phyloP scores from a whole-genome alignment of 64 coral and sea anemone species.

The Porites australiensis region DNA sequence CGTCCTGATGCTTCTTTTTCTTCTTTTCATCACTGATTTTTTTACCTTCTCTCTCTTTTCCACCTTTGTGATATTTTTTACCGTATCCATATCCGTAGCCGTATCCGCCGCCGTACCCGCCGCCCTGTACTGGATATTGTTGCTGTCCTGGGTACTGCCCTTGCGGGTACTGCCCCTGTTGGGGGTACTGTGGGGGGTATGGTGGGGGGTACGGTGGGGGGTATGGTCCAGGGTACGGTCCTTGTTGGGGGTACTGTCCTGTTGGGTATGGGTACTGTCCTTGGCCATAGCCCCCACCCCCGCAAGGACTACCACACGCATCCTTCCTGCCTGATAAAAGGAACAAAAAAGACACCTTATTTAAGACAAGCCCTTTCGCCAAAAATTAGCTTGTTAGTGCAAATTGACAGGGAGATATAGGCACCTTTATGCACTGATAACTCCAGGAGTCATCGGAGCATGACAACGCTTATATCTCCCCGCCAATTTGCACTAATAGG shows the following conservation, averaged over 20 bases:
- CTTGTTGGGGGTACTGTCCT: not conserved
- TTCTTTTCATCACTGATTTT: slow-evolving; percentile 28
- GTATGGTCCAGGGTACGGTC: not conserved
- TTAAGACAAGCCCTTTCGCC: too few species aligned
- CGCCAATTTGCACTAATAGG: too few species aligned
- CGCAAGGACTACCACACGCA: not conserved
- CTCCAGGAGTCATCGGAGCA: too few species aligned
- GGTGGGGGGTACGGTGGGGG: not conserved
- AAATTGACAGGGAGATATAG: too few species aligned
- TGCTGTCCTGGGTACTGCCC: not conserved
- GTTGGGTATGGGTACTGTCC: not conserved
- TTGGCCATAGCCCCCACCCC: too few species aligned
- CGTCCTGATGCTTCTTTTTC: not conserved
- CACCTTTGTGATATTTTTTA: not conserved
- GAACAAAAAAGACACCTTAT: not conserved
- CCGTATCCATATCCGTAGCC: not conserved
- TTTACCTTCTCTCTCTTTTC: not conserved
- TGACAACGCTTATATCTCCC: too few species aligned
- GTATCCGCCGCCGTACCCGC: not conserved
- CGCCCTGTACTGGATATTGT: not conserved
- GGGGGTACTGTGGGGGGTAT: not conserved
- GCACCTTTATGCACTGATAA: too few species aligned
- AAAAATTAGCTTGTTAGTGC: too few species aligned
- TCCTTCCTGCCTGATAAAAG: not conserved
- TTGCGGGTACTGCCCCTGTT: not conserved